phyloP scores from a whole-genome alignment of 2,888 invertebrate species.

The Tortrix viridana region DNA sequence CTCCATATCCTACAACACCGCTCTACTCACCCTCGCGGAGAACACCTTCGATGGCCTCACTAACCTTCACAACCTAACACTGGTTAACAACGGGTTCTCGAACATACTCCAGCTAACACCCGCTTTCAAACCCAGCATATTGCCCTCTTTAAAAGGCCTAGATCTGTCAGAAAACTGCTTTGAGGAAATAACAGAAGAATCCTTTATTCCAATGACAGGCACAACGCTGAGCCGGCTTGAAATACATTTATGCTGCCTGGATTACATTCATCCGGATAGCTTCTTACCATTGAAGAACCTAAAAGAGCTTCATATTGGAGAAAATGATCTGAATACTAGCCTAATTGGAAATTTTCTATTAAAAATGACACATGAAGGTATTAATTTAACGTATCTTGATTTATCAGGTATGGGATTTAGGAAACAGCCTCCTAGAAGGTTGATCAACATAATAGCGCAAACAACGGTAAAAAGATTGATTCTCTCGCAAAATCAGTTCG shows the following conservation, averaged over 20 bases:
- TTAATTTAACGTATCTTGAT: constrained; percentile 75
- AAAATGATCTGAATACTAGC: constrained; percentile 78
- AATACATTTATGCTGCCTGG: constrained; percentile 80
- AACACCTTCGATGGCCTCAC: constrained; percentile 78
- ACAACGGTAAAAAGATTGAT: constrained; percentile 76
- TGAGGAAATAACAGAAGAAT: constrained; percentile 64
- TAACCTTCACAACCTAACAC: constrained; percentile 74
- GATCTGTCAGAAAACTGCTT: constrained; percentile 83
- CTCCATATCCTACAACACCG: constrained; percentile 83
- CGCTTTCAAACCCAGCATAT: constrained; percentile 65
- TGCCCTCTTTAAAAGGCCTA: constrained; percentile 75
- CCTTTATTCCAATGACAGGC: constrained; percentile 76
- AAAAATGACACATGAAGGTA: constrained; percentile 58
- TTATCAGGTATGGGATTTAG: constrained; percentile 82
- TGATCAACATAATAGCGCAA: constrained; percentile 78
- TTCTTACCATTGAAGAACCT: constrained; percentile 76
- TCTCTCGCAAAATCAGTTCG: constrained; percentile 83
- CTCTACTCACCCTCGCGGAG: constrained; percentile 68
- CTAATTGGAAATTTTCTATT: constrained; percentile 71
- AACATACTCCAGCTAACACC: constrained; percentile 70
- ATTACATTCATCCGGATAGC: constrained; percentile 77
- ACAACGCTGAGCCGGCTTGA: constrained; percentile 72
- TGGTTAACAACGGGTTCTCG: constrained; percentile 83
- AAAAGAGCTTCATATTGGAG: constrained; percentile 74
- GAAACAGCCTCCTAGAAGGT: constrained; percentile 70